These are phyloP conservation scores for Operophtera brumata DNA, from an alignment of 2,888 invertebrate genomes.

Conservation along the genomic window DNA sequence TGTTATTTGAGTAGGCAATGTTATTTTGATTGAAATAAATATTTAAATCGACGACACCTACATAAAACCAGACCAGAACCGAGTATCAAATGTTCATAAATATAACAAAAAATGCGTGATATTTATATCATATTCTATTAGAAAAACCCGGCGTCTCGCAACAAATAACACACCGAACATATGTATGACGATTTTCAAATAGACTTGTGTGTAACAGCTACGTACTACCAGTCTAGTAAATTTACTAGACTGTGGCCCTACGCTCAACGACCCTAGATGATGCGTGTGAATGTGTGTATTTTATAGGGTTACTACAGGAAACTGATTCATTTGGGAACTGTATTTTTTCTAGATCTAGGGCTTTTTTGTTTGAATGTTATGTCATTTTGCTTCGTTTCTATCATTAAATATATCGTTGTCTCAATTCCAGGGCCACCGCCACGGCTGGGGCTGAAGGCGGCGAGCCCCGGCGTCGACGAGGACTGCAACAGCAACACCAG, in stretches of 20 bases:
- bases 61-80: neutral
- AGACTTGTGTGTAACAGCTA: no score
- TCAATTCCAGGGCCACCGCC: conserved; percentile 77
- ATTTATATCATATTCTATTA: no score
- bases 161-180: no score
- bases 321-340: no score
- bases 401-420: neutral
- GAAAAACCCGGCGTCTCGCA: no score
- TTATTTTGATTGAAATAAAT: neutral
- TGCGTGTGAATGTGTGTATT: no score
- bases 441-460: conserved; percentile 78
- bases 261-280: no score
- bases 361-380: neutral
- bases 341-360: no score
- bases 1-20: neutral
- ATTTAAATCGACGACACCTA: neutral
- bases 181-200: no score
- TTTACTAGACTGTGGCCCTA: no score
- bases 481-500: conserved; percentile 79
- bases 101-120: neutral
- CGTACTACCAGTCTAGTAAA: no score
- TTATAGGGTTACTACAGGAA: no score
- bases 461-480: conserved; percentile 77
- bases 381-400: neutral
- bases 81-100: neutral